A percentile compares a stretch with the other conserved stretches of the same genome.
These are phyloP conservation scores for Pristionchus mayeri DNA, from an alignment of 2,888 invertebrate genomes.

Conservation along the genomic window DNA sequence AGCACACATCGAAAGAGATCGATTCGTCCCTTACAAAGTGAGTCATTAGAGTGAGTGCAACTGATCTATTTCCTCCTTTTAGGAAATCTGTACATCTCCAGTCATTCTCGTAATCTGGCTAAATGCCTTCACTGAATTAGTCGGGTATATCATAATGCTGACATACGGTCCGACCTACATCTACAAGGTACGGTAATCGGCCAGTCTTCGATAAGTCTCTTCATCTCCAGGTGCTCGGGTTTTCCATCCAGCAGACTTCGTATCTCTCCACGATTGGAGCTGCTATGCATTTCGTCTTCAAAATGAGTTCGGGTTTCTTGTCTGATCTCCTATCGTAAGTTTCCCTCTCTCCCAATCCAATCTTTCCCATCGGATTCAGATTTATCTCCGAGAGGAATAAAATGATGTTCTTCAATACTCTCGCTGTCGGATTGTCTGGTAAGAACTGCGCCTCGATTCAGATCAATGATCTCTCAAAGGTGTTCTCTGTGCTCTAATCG, in stretches of 20 bases:
- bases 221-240: constrained; percentile 39
- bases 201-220: not conserved
- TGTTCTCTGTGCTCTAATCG: constrained; percentile 41
- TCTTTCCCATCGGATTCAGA: not conserved
- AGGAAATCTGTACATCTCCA: constrained; percentile 12
- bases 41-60: not conserved
- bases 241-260: constrained; percentile 36
- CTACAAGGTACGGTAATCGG: constrained; percentile 56
- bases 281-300: constrained; percentile 62
- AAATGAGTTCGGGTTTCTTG: constrained; percentile 66
- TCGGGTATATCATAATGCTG: constrained; percentile 68
- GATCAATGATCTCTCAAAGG: not conserved
- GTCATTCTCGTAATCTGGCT: constrained; percentile 67
- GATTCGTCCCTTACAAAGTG: constrained; percentile 43
- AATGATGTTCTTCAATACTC: constrained; percentile 49
- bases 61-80: not conserved
- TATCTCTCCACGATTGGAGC: constrained; percentile 52
- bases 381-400: constrained; percentile 29
- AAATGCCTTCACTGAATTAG: constrained; percentile 72
- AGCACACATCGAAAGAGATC: constrained; percentile 47
- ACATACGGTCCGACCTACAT: constrained; percentile 72
- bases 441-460: not conserved
- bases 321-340: constrained; percentile 56
- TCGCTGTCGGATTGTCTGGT: constrained; percentile 40
- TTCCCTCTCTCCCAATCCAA: not conserved